Base-by-base conservation (phyloP, 1,140 invertebrate genomes). In the Apocrypta bakeri region DNA sequence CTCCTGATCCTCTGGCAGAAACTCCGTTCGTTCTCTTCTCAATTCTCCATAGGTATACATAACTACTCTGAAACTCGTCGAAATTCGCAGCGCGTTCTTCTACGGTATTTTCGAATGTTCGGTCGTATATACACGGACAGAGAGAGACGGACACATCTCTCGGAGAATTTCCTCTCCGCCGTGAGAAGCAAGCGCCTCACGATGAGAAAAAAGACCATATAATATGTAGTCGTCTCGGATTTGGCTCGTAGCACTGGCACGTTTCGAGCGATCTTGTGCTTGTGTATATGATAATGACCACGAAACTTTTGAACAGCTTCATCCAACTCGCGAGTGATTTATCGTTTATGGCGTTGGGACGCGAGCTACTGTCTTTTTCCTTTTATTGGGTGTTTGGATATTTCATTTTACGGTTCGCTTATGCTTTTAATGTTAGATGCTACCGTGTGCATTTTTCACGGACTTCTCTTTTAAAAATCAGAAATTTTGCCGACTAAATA, bases 81-180 rank as follows among this genome's bases (percentile, higher is more conserved):
- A 84, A 85, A 86, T 85, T 87, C 86, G 17, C 77, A 2, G 42
- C 84, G 82, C 85, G 87, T 86, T 74, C 79, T 21, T 61, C 66
- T 85, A 84, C 85, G 84, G 82, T 81, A 86, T 86, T 85, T 84
- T 85, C 85, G 84, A 85, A 76, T 85, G 84, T 84, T 85, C 85
- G 83, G 75, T 79, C 61, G 2, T 3, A 25, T 17, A 31, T 24
- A 63, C 31, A 12, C 61, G 9, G 33, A 12, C 12, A 21, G 74
- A 31, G 33, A 69, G 21, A 79, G 40, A 31, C 82, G 85, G 82
- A 82, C 68, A 83, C 84, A 64, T 64, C 77, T 81, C 71, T 85
- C 83, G 27, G 79, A 82, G 84, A 81, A 83, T 76, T 83, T 84
- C 66, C 79, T 81, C 75, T 69, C 77, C 56, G 77, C 81, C 85